Conservation (phyloP, 2,888 invertebrate genomes). For the Argyra leucocephala region DNA sequence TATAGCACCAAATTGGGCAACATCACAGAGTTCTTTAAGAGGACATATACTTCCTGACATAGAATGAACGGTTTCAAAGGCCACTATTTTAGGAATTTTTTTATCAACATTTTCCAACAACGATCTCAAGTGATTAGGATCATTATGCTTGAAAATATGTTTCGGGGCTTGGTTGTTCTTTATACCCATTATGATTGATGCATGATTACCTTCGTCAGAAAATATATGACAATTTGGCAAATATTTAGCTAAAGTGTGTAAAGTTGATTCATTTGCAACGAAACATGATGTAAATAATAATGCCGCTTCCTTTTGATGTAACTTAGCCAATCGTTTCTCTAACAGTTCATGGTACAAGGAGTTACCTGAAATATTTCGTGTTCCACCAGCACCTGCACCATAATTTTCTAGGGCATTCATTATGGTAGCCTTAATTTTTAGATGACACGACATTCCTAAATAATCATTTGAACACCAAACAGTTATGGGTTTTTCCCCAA, state of each 20-base stretch:
- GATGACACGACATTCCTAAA: conserved; percentile 91
- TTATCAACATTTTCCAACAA: conserved; percentile 62
- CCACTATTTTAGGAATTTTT: conserved; percentile 83
- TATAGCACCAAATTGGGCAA: conserved; percentile 85
- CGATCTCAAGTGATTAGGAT: conserved; percentile 72
- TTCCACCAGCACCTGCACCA: conserved; percentile 92
- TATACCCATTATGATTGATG: conserved; percentile 97
- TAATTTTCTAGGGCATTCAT: conserved; percentile 68
- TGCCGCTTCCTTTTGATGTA: conserved; percentile 86
- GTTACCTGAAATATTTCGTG: conserved; percentile 93
- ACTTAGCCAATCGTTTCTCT: conserved; percentile 69
- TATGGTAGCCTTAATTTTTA: conserved; percentile 71
- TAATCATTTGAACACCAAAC: conserved; percentile 99
- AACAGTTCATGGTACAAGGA: conserved; percentile 81
- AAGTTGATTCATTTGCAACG: conserved; percentile 93
- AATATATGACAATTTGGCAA: conserved; percentile 86
- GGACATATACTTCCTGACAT: conserved; percentile 97
- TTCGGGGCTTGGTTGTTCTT: conserved; percentile 84
- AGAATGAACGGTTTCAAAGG: conserved; percentile 97
- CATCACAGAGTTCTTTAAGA: conserved; percentile 75
- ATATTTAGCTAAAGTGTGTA: conserved; percentile 80
- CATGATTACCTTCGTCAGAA: conserved; percentile 94
- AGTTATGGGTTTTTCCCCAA: conserved; percentile 72
- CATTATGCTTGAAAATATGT: conserved; percentile 90
- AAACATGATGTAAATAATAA: conserved; percentile 92